Evolutionary conservation across 2,888 invertebrate genomes (phyloP).

Genomic region (Epinotia brunnichana): DNA sequence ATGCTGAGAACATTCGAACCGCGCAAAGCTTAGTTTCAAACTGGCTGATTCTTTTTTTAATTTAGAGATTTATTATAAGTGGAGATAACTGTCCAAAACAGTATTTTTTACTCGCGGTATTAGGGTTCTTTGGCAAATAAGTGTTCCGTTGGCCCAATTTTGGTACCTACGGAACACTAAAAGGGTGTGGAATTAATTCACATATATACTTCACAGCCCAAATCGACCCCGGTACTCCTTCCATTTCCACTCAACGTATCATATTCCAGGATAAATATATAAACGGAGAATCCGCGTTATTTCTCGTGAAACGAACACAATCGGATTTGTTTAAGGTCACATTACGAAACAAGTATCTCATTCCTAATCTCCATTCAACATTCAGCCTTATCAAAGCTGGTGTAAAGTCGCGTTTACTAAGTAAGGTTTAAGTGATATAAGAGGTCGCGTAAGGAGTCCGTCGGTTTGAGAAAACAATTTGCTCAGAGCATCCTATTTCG

Average conservation of each 20-base stretch:
- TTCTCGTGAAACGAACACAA: conserved; percentile 41
- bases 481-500: conserved; percentile 36
- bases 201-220: background rate
- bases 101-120: no score
- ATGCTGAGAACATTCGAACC: no score
- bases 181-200: background rate
- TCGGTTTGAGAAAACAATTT: conserved; percentile 47
- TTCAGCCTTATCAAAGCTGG: background rate
- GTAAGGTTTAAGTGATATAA: background rate
- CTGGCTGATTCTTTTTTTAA: no score
- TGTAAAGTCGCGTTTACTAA: background rate
- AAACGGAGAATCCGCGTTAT: conserved; percentile 36
- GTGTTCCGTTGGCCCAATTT: no score
- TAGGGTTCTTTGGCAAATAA: no score
- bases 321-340: conserved; percentile 45
- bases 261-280: conserved; percentile 40
- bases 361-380: background rate
- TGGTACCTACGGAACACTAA: no score
- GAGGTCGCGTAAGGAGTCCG: conserved; percentile 9
- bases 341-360: background rate
- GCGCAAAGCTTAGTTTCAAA: no score
- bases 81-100: no score
- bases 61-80: no score
- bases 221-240: background rate
- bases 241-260: conserved; percentile 1